Conservation (phyloP, 2,888 invertebrate genomes). For the Dexiosoma caninum region DNA sequence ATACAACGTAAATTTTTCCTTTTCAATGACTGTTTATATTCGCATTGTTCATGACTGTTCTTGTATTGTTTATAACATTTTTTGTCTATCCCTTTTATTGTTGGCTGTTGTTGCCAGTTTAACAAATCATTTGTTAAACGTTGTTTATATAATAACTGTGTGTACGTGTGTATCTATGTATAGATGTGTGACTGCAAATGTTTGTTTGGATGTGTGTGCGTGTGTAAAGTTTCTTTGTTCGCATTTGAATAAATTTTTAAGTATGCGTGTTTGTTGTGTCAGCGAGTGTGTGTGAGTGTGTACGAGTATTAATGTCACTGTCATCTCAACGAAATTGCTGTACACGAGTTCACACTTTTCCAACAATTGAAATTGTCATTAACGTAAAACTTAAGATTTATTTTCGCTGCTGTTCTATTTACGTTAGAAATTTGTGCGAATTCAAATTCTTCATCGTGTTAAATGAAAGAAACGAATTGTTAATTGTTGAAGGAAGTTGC, state of each 20-base stretch:
- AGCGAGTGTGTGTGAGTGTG: neutral
- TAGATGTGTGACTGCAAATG: too few species aligned
- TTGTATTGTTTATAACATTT: constrained; percentile 14
- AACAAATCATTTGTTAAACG: constrained; percentile 38
- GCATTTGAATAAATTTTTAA: neutral
- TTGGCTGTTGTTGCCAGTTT: constrained; percentile 20
- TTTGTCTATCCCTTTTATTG: neutral
- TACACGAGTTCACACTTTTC: constrained; percentile 49
- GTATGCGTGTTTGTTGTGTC: neutral
- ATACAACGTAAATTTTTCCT: constrained; percentile 58
- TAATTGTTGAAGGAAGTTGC: neutral
- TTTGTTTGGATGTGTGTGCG: neutral
- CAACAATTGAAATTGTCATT: constrained; percentile 55
- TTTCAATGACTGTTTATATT: constrained; percentile 45
- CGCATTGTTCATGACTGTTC: constrained; percentile 14
- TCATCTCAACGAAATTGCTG: constrained; percentile 28
- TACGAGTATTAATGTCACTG: constrained; percentile 26
- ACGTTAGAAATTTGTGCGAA: neutral
- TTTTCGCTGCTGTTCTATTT: neutral
- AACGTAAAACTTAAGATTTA: constrained; percentile 34
- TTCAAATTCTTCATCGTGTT: neutral
- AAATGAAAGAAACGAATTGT: neutral
- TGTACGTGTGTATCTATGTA: too few species aligned
- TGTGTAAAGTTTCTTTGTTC: neutral
- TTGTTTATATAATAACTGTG: too few species aligned